Conservation (phyloP, 2,888 invertebrate species). For the Chrysopilus asiliformis region DNA sequence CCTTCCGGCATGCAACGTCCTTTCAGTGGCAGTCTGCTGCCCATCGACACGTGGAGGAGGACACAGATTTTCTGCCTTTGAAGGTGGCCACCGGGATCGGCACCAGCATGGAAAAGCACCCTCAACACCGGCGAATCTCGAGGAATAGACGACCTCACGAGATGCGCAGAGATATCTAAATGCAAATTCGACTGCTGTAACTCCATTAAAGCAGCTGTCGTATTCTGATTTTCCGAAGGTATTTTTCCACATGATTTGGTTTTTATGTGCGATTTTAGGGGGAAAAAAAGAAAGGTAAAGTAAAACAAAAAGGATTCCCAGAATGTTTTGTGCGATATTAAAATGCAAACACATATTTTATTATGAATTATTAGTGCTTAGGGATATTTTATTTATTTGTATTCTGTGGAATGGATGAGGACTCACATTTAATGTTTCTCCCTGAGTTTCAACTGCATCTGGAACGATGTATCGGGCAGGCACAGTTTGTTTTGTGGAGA, state of each 20-base stretch:
- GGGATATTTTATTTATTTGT: background rate
- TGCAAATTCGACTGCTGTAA: constrained; percentile 57
- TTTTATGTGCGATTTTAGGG: no score
- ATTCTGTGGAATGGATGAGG: background rate
- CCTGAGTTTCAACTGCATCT: constrained; percentile 55
- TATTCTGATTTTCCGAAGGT: no score
- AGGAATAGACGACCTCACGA: constrained; percentile 75
- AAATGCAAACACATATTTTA: no score
- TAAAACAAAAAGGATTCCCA: constrained; percentile 7
- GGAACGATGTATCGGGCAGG: constrained; percentile 78
- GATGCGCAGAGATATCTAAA: constrained; percentile 84
- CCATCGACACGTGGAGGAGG: constrained; percentile 58
- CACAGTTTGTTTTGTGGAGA: constrained; percentile 88
- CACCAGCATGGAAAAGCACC: constrained; percentile 84
- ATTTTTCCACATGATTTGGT: no score
- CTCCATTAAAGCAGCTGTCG: constrained; percentile 43
- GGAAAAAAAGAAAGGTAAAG: constrained; percentile 2
- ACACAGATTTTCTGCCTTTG: constrained; percentile 71
- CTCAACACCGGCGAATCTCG: constrained; percentile 83
- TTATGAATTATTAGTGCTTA: background rate
- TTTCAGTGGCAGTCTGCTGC: constrained; percentile 50
- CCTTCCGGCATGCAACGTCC: constrained; percentile 90
- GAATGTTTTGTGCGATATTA: no score
- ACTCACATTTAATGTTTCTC: constrained; percentile 24
- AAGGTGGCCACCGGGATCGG: constrained; percentile 66